A percentile compares a stretch with the other conserved stretches of the same genome.
These are phyloP conservation scores for Biston betularia DNA, from an alignment of 2,888 invertebrate species.

Conservation along the genomic window DNA sequence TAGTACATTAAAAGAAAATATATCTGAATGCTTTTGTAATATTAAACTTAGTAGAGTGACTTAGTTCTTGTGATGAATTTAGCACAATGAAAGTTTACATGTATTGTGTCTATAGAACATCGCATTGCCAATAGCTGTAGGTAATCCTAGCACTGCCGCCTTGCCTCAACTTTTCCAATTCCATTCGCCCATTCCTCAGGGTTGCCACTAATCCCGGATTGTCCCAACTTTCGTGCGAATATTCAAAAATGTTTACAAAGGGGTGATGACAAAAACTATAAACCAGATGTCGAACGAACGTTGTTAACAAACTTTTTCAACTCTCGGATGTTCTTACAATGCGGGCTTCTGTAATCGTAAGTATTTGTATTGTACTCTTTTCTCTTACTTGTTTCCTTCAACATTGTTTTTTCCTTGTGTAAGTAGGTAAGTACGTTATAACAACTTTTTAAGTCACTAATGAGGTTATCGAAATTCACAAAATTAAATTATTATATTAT, in stretches of 20 bases:
- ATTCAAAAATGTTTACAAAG: slow-evolving; percentile 65
- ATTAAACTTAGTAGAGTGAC: too few species aligned
- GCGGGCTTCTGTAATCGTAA: slow-evolving; percentile 9
- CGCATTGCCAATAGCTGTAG: slow-evolving; percentile 61
- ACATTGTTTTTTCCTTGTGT: background rate
- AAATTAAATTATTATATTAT: slow-evolving; percentile 19
- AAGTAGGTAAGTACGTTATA: too few species aligned
- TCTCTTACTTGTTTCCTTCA: slow-evolving; percentile 12
- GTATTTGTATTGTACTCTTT: background rate
- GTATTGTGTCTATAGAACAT: slow-evolving; percentile 38
- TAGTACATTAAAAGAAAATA: too few species aligned
- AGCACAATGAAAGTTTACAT: slow-evolving; percentile 57
- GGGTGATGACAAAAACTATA: slow-evolving; percentile 57
- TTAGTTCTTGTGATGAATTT: too few species aligned
- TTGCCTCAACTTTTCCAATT: slow-evolving; percentile 78
- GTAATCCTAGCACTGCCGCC: slow-evolving; percentile 65
- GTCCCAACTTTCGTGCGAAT: slow-evolving; percentile 65
- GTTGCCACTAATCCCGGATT: slow-evolving; percentile 68
- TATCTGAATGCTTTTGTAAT: too few species aligned
- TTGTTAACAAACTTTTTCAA: slow-evolving; percentile 37
- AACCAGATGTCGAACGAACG: slow-evolving; percentile 54
- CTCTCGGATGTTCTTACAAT: slow-evolving; percentile 21
- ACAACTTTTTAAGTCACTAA: background rate
- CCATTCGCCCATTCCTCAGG: slow-evolving; percentile 69
- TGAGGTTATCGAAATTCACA: slow-evolving; percentile 10